These are phyloP conservation scores for Apoda limacodes DNA, from an alignment of 2,888 invertebrate genomes.

Conservation along the genomic window DNA sequence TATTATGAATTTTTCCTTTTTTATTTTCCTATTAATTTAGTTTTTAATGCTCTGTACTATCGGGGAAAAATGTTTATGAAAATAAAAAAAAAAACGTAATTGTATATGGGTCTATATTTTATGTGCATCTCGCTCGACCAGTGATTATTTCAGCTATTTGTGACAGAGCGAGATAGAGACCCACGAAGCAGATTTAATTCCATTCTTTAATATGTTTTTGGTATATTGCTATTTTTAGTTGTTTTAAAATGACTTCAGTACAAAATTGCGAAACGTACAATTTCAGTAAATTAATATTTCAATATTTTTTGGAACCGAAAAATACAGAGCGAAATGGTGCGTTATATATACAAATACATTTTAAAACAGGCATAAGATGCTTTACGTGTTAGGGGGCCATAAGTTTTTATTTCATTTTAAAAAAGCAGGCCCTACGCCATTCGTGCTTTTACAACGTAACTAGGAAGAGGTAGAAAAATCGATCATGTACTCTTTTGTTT, in stretches of 20 bases:
- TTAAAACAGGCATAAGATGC: conserved; percentile 50
- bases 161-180: too few species aligned
- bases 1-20: background rate
- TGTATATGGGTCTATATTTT: too few species aligned
- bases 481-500: conserved; percentile 6
- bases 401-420: too few species aligned
- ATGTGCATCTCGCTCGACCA: too few species aligned
- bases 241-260: conserved; percentile 1
- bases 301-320: conserved; percentile 9
- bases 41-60: background rate
- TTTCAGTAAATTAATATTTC: too few species aligned
- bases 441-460: conserved; percentile 51
- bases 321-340: conserved; percentile 22
- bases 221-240: conserved; percentile 1
- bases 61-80: too few species aligned
- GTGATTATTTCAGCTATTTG: too few species aligned
- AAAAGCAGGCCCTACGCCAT: conserved; percentile 37
- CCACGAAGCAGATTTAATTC: conserved; percentile 11
- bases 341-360: conserved; percentile 28
- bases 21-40: background rate
- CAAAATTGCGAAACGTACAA: conserved; percentile 4
- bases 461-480: conserved; percentile 5
- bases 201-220: conserved; percentile 1
- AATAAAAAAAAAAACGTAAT: too few species aligned
- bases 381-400: conserved; percentile 33